Base-by-base conservation (phyloP, 2,797 vertebrate genomes). In the Chrysocyon brachyurus region DNA sequence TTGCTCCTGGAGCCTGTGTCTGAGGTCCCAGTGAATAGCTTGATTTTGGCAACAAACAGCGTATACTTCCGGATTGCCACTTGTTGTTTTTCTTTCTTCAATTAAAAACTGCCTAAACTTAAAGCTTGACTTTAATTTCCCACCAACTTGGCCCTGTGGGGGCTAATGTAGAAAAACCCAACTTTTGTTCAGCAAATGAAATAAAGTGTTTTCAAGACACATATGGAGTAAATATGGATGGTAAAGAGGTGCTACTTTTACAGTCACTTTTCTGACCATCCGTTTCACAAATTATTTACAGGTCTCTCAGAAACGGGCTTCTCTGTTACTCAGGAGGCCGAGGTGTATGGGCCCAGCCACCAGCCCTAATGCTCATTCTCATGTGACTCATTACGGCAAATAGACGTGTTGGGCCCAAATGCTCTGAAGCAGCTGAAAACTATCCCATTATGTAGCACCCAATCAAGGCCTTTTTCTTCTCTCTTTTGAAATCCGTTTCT, bases 211-310 rank as follows among this genome's bases (percentile, higher is more conserved):
- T 91, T 59, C 78, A 72, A 95, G 96, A 84, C 96, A 97, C 97
- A 98, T 97, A 94, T 98, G 98, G 98, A 97, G 94, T 97, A 92
- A 97, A 97, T 97, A 82, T 63, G 95, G 94, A 87, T 12, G 56
- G 92, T 95, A 57, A 96, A 96, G 96, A 98, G 97, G 97, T 98
- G 98, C 88, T 90, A 98, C 54, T 96, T 98, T 98, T 98, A 98
- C 75, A 95, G 95, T 70, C 95, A 66, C 86, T 97, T 95, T 96
- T 81, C 96, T 94, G 96, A 96, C 95, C 88, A 85, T 97, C 96
- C 90, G 10, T 63, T 95, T 94, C 28, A 95, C 86, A 61, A 40
- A 96, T 89, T 72, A 94, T 77, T 97, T 83, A 59, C 94, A 97
- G 96, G 96, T 78, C 93, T 94, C 93, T 83, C 61, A 5, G 63